Conservation (phyloP, 2,797 vertebrate species). For the Clarias laeviceps region DNA sequence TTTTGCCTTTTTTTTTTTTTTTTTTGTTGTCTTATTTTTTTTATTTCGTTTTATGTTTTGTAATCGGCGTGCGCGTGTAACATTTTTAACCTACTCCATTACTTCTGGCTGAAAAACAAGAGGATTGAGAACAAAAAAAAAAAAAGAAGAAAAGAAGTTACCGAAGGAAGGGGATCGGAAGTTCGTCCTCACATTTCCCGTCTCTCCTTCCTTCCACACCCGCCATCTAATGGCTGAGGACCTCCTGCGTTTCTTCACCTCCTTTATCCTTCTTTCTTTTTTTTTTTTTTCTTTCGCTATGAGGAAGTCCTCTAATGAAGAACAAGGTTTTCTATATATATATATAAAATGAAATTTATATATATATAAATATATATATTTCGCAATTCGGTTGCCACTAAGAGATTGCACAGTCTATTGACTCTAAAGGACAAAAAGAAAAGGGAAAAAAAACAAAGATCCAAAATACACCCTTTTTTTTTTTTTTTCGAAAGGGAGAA, state of each 20-base stretch:
- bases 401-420: conserved; percentile 96
- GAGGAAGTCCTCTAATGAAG: conserved; percentile 65
- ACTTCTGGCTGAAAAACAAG: conserved; percentile 65
- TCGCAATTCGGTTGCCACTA: conserved; percentile 93
- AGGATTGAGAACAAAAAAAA: conserved; percentile 68
- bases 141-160: conserved; percentile 56
- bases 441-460: conserved; percentile 59
- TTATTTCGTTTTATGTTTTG: conserved; percentile 57
- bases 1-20: conserved; percentile 75
- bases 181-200: conserved; percentile 71
- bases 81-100: conserved; percentile 60
- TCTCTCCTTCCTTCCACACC: conserved; percentile 73
- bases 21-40: conserved; percentile 71
- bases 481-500: conserved; percentile 65
- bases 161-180: conserved; percentile 60
- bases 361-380: conserved; percentile 74
- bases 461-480: conserved; percentile 61
- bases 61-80: conserved; percentile 66
- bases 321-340: conserved; percentile 54
- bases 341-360: conserved; percentile 62
- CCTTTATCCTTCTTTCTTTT: conserved; percentile 53
- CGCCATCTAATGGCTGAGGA: conserved; percentile 96
- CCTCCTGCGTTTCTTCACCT: conserved; percentile 65
- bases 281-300: conserved; percentile 62
- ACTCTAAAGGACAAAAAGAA: conserved; percentile 84